Percentiles rank a stretch among this genome's conserved stretches.
phyloP scores from a whole-genome alignment of 2,888 invertebrate genomes.

The Drosophila mercatorum region DNA sequence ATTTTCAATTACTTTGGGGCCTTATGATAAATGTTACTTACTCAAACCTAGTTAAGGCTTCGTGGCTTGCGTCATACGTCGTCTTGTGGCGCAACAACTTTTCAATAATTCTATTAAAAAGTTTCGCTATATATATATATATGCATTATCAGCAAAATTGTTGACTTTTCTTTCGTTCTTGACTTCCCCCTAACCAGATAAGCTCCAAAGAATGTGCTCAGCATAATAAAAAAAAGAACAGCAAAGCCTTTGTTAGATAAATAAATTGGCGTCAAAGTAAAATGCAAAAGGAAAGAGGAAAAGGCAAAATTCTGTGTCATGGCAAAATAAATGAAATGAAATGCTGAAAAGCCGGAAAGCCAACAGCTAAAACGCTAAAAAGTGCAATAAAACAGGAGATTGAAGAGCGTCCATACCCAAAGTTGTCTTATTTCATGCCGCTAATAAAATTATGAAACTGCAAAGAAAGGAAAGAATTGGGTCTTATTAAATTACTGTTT shows the following conservation, averaged over 20 bases:
- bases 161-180: conserved; percentile 23
- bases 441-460: background rate
- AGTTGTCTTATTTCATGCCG: background rate
- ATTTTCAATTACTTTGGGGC: conserved; percentile 15
- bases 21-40: conserved; percentile 11
- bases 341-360: background rate
- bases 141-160: conserved; percentile 62
- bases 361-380: conserved; percentile 3
- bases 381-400: conserved; percentile 13
- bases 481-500: background rate
- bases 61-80: conserved; percentile 15
- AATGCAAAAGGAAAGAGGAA: conserved; percentile 3
- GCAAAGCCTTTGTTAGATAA: conserved; percentile 37
- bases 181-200: conserved; percentile 41
- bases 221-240: conserved; percentile 1
- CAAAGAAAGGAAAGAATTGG: background rate
- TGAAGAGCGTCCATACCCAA: background rate
- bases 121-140: conserved; percentile 28
- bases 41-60: background rate
- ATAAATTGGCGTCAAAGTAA: conserved; percentile 40
- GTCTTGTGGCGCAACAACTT: conserved; percentile 23
- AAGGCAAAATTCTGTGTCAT: conserved; percentile 8
- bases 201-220: conserved; percentile 41
- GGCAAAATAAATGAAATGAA: background rate
- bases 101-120: conserved; percentile 41